A percentile compares a stretch with the other conserved stretches of the same genome.
Conservation (phyloP, 2,797 vertebrate genomes). For the Agapornis canus region DNA sequence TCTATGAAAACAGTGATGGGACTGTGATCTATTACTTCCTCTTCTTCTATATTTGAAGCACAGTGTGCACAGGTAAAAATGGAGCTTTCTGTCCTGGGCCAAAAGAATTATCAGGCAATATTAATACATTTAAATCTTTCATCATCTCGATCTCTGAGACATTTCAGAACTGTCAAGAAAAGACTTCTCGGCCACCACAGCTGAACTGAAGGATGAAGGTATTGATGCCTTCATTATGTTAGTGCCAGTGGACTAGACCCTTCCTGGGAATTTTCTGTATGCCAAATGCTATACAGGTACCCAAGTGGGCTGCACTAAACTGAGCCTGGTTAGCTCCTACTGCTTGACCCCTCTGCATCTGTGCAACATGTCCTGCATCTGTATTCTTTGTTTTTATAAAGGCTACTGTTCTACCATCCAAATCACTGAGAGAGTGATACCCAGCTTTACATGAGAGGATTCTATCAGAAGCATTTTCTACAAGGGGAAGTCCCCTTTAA, state of each 20-base stretch:
- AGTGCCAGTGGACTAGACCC: neutral
- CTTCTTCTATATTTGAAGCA: neutral
- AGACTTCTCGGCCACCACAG: neutral
- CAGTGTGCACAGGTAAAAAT: neutral
- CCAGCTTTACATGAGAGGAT: neutral
- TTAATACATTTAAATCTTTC: neutral
- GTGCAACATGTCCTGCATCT: neutral
- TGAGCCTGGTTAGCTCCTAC: accelerated
- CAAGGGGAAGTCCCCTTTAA: neutral
- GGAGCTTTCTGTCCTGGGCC: neutral
- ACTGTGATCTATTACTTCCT: neutral
- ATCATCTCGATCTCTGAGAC: neutral
- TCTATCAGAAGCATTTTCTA: neutral
- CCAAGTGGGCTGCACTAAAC: neutral
- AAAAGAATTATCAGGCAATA: neutral
- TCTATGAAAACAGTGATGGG: neutral
- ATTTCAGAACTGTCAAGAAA: neutral
- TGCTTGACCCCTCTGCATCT: neutral
- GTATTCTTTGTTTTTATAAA: neutral
- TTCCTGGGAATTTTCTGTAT: neutral
- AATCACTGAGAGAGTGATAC: neutral
- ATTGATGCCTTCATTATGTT: neutral
- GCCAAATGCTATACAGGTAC: neutral
- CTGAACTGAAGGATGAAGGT: neutral
- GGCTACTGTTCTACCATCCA: neutral